Base-by-base conservation (phyloP, 2,888 invertebrate genomes). In the Liopterus haemorrhoidalis region DNA sequence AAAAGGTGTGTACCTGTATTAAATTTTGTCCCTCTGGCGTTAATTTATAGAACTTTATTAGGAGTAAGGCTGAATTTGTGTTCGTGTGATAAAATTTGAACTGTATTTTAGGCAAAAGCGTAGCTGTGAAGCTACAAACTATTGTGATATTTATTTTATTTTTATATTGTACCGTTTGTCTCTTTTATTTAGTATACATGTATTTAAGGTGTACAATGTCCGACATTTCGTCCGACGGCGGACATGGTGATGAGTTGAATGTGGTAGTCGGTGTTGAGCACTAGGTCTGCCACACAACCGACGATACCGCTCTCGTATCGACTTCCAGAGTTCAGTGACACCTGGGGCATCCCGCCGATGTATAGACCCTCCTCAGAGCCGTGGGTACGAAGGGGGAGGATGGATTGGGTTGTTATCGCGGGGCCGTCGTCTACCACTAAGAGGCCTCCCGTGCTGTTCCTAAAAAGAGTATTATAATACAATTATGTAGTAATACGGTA, bases 391-490 rank as follows among this genome's bases (percentile, higher is more conserved):
- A 84, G 81, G 51, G 90, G 76, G 60, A 93, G 93, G 1, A 90
- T 90, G 8, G 92, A 85, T 55, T 84, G 81, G 36, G 83, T 82
- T 1, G 86, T 84, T 18, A 84, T 76, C 4, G 86, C 82, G 39
- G 85, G 84, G 40, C 86, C 79, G 32, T 87, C 87, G 68, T 95
- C 94, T n/a, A 95, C 86, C 57, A 88, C 83, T 40, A 95, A 69
- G 18, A 85, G 82, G 5, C 91, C 91, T 54, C 87, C 84, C 68
- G 87, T 88, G 55, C 85, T 81, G 63, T 87, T 86, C 64, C 92
- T 92, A 65, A 19, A 69, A 64, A 54, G 31, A 37, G 11, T 25
- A 14, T 30, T 16, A 15, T 49, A n/a, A n/a, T n/a, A n/a, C n/a
- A n/a, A n/a, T n/a, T n/a, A n/a, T n/a, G n/a, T n/a, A 14, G 15